Conservation (phyloP, 2,113 vertebrate species). For the Gambusia affinis region DNA sequence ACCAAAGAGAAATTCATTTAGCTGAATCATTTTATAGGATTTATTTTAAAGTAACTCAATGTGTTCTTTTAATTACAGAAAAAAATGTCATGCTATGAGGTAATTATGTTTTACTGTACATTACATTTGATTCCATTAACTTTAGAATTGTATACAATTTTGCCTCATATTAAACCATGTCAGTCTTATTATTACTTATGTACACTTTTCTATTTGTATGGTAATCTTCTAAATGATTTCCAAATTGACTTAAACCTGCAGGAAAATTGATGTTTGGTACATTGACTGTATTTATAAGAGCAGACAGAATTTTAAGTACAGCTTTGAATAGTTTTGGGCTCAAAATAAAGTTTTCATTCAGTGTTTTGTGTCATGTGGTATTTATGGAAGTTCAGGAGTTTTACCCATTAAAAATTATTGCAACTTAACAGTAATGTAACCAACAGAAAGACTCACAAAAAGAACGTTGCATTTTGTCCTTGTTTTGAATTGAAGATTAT, state of each 20-base stretch:
- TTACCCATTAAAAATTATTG: background rate
- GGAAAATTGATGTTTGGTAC: background rate
- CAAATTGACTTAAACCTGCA: background rate
- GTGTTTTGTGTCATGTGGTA: background rate
- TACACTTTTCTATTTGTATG: background rate
- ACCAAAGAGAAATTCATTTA: slow-evolving; percentile 55
- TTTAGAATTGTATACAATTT: slow-evolving; percentile 21
- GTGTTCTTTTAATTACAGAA: background rate
- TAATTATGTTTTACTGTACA: background rate
- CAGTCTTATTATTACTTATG: background rate
- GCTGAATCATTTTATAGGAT: background rate
- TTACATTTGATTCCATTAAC: slow-evolving; percentile 7
- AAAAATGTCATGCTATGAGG: slow-evolving; percentile 9
- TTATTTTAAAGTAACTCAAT: background rate
- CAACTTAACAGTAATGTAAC: background rate
- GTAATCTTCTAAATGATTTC: background rate
- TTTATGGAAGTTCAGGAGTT: background rate
- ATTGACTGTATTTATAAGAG: background rate
- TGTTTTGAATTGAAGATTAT: too few relatives aligned
- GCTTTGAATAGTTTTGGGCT: background rate
- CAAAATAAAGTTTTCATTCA: background rate
- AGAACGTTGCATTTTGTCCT: too few relatives aligned
- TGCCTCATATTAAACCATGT: background rate
- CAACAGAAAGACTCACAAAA: too few relatives aligned
- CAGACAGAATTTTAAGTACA: slow-evolving; percentile 19